Base-by-base conservation (phyloP, 2,888 invertebrate genomes). In the Rhynchonema sp. region DNA sequence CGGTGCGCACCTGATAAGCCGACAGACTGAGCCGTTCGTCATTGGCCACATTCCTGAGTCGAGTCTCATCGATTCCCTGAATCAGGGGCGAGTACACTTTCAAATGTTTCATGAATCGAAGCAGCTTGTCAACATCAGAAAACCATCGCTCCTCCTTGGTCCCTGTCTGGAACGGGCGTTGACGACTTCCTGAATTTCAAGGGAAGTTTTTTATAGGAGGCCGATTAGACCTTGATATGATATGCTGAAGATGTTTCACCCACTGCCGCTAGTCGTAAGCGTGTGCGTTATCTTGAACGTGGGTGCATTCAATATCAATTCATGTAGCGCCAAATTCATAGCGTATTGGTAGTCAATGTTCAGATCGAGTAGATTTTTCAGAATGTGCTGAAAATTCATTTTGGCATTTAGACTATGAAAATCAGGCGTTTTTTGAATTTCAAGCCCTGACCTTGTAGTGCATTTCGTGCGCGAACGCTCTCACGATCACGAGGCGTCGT, bases 1-100 rank as follows among this genome's bases (percentile, higher is more conserved):
- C n/a, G n/a, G n/a, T n/a, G n/a, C n/a, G 38, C 38, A 38, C 38
- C 38, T 49, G 49, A 23, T 49, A 49, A 13, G 49, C 60, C 30
- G 69, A 68, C 49, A 69, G 55, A n/a, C 66, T 60, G 2, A 69
- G 62, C 23, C 65, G 62, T 59, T 69, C 67, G 55, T 69, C 68
- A n/a, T 63, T 65, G 28, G 62, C 60, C 58, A 69, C 56, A 52
- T 66, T 64, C 9, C 52, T 56, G 27, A 68, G 57, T 23, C 46
- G 49, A 17, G 59, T 54, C 54, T 25, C 30, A 30, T 6, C 46
- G 27, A 23, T 17, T 27, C 26, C 30, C 9, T 28, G 63, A 13
- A 62, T 62, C 55, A 68, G 54, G 13, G 69, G 67, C 2, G 66
- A 65, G 30, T 63, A 63, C 30, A 67, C 62, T 38, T 68, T 65